A percentile compares a stretch with the other conserved stretches of the same genome.
Conservation (phyloP, 2,797 vertebrate genomes). For the Erpetoichthys calabaricus region DNA sequence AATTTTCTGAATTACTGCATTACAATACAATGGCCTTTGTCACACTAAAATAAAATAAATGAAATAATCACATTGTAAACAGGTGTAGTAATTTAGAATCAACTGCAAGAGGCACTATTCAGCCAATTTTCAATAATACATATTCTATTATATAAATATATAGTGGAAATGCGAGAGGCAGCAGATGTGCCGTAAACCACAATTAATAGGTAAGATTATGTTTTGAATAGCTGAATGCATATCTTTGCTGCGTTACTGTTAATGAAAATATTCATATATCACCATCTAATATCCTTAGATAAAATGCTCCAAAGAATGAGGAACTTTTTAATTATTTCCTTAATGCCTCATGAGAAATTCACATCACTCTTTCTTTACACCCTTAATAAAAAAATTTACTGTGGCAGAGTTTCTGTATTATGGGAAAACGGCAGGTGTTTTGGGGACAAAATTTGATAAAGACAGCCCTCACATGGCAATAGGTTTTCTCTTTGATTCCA, state of each 20-base stretch:
- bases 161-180: no score
- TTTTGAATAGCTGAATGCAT: not conserved
- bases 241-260: not conserved
- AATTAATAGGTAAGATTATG: no score
- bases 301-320: not conserved
- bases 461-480: not conserved
- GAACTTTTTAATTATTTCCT: slow-evolving; percentile 3
- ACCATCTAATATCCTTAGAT: not conserved
- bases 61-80: no score
- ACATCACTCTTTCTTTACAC: not conserved
- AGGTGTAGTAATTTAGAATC: no score
- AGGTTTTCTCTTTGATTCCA: no score
- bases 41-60: no score
- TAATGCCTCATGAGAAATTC: not conserved
- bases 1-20: no score
- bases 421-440: not conserved
- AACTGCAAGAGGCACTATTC: no score
- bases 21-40: no score
- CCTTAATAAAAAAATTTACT: not conserved
- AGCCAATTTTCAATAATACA: no score
- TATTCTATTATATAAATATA: no score
- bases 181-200: no score
- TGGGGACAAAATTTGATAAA: not conserved
- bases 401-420: not conserved
- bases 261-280: not conserved